Evolutionary conservation across 2,888 invertebrate genomes (phyloP), one percentile per base, ranked within the genome.

Genomic region (Elaeidobius kamerunicus): DNA sequence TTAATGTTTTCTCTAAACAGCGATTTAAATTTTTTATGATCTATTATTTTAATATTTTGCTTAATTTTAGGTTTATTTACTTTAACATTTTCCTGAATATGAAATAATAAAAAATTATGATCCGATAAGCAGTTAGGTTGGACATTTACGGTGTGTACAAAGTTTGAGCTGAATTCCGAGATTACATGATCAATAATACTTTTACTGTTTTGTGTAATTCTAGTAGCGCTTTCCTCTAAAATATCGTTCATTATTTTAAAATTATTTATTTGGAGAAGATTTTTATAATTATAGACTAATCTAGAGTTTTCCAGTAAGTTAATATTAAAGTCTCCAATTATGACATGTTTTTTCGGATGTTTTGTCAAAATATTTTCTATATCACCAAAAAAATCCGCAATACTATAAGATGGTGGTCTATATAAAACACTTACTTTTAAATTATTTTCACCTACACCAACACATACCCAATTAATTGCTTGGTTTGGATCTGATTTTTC

Each of bases 381-480:
- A 32, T 32, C 32, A n/a, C 5, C 32, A n/a, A 32, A n/a, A 32
- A 32, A 32, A 32, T 32, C 32, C 4, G n/a, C 12, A n/a, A 32
- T 9, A n/a, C n/a, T n/a, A 12, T 32, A 32, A 32, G 32, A 32
- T 32, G 32, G 7, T 9, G 32, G 32, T 32, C 32, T 32, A 32
- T 32, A 32, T 12, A 32, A 32, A 9, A 32, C 32, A 32, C 32
- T 32, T 23, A 23, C 23, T 23, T 23, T 23, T 23, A 23, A 23
- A 9, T 23, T 23, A 23, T 23, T 23, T 23, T 32, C 32, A 32
- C 32, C 32, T n/a, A 32, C n/a, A n/a, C 32, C 32, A 4, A 32
- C 32, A 32, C 32, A 32, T n/a, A 32, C 12, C 32, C 32, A 32
- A n/a, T 32, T 32, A 32, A 32, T 32, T n/a, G 32, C 12, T 32